Evolutionary conservation across 2,797 vertebrate species (phyloP).

Genomic region (Sebastes minor): DNA sequence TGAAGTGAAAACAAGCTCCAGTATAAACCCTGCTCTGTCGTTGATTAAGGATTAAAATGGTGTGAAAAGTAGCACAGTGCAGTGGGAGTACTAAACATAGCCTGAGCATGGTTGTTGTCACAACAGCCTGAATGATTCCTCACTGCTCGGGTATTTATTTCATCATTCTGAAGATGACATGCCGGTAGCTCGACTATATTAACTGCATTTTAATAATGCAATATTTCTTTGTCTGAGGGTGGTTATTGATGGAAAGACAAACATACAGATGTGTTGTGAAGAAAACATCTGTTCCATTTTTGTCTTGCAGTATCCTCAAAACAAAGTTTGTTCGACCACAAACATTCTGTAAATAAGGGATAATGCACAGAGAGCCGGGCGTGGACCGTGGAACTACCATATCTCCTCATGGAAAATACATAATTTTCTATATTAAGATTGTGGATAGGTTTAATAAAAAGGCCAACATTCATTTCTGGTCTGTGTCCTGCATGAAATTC

Average conservation of each 20-base stretch:
- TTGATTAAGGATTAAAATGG: neutral
- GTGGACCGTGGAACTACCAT: too few species aligned
- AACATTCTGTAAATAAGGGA: neutral
- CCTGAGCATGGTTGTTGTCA: neutral
- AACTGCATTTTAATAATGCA: conserved; percentile 1
- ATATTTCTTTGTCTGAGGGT: neutral
- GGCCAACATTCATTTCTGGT: too few species aligned
- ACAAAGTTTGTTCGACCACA: neutral
- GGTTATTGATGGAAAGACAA: conserved; percentile 1
- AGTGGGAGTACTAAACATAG: neutral
- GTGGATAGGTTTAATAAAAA: too few species aligned
- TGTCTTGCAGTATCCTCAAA: neutral
- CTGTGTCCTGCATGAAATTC: too few species aligned
- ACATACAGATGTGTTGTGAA: neutral
- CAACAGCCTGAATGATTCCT: neutral
- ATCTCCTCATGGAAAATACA: too few species aligned
- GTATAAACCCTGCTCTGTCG: neutral
- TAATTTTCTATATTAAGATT: too few species aligned
- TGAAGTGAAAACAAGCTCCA: neutral
- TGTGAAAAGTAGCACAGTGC: neutral
- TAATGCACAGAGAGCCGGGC: too few species aligned
- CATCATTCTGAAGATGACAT: neutral
- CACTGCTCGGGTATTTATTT: neutral
- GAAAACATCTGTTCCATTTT: conserved; percentile 4
- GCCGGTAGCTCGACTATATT: neutral